Evolutionary conservation across 2,888 invertebrate genomes (phyloP).

Genomic region (Rhagonycha lutea): DNA sequence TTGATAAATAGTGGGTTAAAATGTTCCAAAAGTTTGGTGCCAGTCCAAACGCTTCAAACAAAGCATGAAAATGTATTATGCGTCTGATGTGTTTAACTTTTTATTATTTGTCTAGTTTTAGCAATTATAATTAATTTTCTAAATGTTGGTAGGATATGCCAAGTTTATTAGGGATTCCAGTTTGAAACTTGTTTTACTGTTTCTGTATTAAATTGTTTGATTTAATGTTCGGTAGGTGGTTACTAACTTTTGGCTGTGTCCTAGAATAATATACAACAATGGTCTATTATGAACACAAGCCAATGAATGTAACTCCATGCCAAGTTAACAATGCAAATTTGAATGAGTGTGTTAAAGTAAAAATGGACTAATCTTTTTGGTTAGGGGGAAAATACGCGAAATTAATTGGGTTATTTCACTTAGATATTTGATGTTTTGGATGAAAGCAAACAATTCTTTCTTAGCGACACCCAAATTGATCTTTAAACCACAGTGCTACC

Average conservation of each 20-base stretch:
- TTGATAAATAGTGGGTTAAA: no score
- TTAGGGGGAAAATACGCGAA: not conserved
- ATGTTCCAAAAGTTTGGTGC: no score
- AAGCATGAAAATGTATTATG: not conserved
- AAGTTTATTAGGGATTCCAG: conserved; percentile 17
- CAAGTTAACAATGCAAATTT: conserved; percentile 14
- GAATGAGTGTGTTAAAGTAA: conserved; percentile 1
- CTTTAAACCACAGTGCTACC: not conserved
- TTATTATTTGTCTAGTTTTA: not conserved
- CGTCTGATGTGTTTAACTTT: not conserved
- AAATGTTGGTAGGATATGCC: not conserved
- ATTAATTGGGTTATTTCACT: not conserved
- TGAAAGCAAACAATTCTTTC: not conserved
- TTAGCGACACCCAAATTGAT: not conserved
- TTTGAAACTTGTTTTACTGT: conserved; percentile 19
- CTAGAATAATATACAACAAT: conserved; percentile 26
- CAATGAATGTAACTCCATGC: conserved; percentile 9
- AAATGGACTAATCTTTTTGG: not conserved
- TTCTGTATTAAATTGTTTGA: conserved; percentile 23
- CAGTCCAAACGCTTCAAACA: not conserved
- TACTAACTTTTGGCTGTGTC: conserved; percentile 21
- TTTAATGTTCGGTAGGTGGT: conserved; percentile 26
- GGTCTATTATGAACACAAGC: conserved; percentile 12
- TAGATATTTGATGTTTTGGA: not conserved
- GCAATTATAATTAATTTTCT: not conserved